These are phyloP conservation scores for Drosophila bunnanda DNA, from an alignment of 2,888 invertebrate species.

Conservation along the genomic window DNA sequence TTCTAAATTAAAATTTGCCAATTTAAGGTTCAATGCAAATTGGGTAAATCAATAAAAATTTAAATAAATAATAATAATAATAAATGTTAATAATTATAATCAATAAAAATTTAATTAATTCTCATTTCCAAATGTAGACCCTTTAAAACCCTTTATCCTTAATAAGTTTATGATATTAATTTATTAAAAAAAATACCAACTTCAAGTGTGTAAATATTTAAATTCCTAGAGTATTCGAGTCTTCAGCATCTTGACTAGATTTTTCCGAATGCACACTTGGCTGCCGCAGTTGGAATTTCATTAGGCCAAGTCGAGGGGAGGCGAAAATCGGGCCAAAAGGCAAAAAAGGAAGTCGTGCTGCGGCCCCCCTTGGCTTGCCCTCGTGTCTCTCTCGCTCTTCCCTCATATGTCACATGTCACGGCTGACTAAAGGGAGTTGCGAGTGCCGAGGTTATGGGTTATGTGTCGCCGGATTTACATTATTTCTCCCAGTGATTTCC, in stretches of 20 bases:
- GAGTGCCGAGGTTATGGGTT: constrained; percentile 23
- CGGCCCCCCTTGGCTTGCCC: not conserved
- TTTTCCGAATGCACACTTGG: constrained; percentile 12
- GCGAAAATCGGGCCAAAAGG: constrained; percentile 6
- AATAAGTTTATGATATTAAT: no score
- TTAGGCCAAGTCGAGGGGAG: constrained; percentile 32
- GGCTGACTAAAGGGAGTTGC: constrained; percentile 38
- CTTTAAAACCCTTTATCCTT: no score
- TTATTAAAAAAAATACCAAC: no score
- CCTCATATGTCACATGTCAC: constrained; percentile 57
- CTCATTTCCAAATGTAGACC: no score
- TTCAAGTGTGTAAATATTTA: not conserved
- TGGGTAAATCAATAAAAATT: not conserved
- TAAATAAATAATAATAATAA: no score
- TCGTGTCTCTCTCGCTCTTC: not conserved
- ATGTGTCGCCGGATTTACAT: constrained; percentile 34
- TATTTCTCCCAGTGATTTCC: constrained; percentile 24
- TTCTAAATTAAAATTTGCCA: not conserved
- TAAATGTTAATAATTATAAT: no score
- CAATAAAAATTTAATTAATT: not conserved
- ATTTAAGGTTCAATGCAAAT: not conserved
- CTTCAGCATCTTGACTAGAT: no score
- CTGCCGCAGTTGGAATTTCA: constrained; percentile 50
- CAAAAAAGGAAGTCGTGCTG: constrained; percentile 12
- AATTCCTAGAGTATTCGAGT: not conserved